Conservation (phyloP, 2,888 invertebrate genomes). For the Apamea sordens region DNA sequence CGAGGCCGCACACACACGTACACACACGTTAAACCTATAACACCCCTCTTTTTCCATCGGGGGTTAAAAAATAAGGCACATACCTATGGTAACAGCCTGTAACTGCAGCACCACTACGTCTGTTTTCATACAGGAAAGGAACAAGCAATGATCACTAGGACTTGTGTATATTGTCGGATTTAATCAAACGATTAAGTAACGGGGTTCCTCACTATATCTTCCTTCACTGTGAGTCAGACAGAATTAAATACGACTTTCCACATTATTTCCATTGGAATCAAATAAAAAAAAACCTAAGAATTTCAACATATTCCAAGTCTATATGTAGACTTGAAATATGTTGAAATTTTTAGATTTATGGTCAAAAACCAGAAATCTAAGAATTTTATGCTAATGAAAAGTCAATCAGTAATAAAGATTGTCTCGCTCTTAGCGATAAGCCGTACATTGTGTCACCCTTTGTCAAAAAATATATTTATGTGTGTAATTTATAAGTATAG, state of each 20-base stretch:
- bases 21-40: background rate
- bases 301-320: too few species aligned
- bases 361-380: background rate
- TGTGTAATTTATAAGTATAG: too few species aligned
- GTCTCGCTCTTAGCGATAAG: too few species aligned
- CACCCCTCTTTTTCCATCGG: background rate
- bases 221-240: conserved; percentile 22
- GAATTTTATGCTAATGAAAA: conserved; percentile 4
- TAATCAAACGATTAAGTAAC: background rate
- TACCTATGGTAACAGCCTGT: too few species aligned
- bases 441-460: too few species aligned
- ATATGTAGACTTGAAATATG: background rate
- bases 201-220: background rate
- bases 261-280: background rate
- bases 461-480: too few species aligned
- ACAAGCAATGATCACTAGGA: background rate
- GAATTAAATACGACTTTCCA: background rate
- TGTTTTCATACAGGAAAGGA: background rate
- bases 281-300: too few species aligned
- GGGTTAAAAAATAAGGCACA: too few species aligned
- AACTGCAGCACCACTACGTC: background rate
- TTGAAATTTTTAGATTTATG: background rate
- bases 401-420: conserved; percentile 5
- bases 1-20: too few species aligned
- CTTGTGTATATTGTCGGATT: background rate